A percentile compares a stretch with the other conserved stretches of the same genome.
Evolutionary conservation across 2,113 vertebrate genomes (phyloP).

Genomic region (Lamprologus lemairii): DNA sequence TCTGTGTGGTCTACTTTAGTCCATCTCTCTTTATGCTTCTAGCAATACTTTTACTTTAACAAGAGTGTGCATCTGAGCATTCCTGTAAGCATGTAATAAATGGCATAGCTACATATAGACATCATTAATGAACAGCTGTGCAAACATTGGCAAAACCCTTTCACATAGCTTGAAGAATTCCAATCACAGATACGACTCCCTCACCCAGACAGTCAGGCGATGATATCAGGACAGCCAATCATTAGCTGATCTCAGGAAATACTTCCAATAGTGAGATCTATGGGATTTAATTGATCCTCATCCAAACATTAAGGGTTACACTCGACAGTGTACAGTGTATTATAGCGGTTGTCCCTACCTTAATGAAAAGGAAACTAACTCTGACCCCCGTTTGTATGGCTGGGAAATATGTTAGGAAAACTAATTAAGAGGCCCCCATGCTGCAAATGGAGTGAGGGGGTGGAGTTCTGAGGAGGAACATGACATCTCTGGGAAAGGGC

Average conservation of each 20-base stretch:
- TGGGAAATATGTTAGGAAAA: neutral
- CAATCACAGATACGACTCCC: neutral
- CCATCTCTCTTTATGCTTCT: neutral
- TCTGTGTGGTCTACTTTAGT: neutral
- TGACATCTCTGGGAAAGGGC: conserved; percentile 2
- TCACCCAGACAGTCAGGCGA: neutral
- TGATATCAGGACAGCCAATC: neutral
- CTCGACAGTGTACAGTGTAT: neutral
- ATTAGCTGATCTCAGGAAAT: neutral
- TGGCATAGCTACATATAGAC: neutral
- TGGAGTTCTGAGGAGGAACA: neutral
- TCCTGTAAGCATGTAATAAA: neutral
- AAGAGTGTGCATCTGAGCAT: neutral
- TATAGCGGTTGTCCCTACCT: neutral
- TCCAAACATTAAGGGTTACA: neutral
- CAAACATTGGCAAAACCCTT: neutral
- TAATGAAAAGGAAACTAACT: neutral
- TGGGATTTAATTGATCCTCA: neutral
- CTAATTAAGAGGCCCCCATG: neutral
- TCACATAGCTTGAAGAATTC: neutral
- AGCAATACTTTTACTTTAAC: neutral
- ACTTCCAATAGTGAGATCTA: neutral
- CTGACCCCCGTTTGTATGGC: neutral
- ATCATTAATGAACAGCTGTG: neutral
- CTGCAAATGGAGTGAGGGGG: neutral